phyloP scores from a whole-genome alignment of 2,113 vertebrate species.

The Oryctolagus cuniculus region mOryCun1.1 NC_091442.1:32093001-32093500 shows the following conservation, averaged over 20 bases:
- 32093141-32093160: not conserved
- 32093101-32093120: not conserved
- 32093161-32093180: constrained; percentile 18
- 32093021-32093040: not conserved
- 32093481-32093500: not conserved
- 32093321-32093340: constrained; percentile 2
- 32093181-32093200: not conserved
- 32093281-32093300: not conserved
- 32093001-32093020: not conserved
- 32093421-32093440: not conserved
- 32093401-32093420: not conserved
- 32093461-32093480: constrained; percentile 1
- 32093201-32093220: not conserved
- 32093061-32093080: not conserved
- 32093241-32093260: not conserved
- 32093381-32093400: not conserved
- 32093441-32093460: not conserved
- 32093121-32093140: not conserved
- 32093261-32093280: not conserved
- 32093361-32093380: not conserved
- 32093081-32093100: not conserved
- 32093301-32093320: not conserved
- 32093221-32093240: not conserved
- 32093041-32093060: not conserved
- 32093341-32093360: not conserved